These are phyloP conservation scores for Lepidocyrtoides sp. DNA, from an alignment of 2,888 invertebrate species.

Conservation along the genomic window DNA sequence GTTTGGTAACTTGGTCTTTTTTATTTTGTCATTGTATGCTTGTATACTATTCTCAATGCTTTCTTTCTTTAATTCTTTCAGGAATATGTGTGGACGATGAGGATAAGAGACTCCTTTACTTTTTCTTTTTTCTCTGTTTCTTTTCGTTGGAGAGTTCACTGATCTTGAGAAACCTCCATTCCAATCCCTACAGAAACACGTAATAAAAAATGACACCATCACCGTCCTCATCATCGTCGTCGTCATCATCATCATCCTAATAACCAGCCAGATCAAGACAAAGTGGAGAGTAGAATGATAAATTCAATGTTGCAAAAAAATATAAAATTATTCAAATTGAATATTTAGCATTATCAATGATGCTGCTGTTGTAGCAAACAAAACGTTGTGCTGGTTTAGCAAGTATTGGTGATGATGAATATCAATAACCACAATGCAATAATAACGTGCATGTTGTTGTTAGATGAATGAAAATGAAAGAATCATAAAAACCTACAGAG, in stretches of 20 bases:
- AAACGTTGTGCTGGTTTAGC: neutral
- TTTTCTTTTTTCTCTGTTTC: neutral
- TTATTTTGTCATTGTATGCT: neutral
- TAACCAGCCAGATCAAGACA: neutral
- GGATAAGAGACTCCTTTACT: neutral
- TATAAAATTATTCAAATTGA: neutral
- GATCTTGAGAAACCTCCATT: constrained; percentile 76
- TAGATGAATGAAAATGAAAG: neutral
- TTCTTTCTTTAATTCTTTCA: neutral
- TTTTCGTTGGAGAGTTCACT: constrained; percentile 63
- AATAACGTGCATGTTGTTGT: neutral
- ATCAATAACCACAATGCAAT: neutral
- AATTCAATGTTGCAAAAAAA: constrained; percentile 17
- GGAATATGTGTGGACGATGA: neutral
- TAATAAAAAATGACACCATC: constrained; percentile 22
- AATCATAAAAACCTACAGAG: neutral
- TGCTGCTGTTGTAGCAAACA: neutral
- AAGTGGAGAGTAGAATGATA: neutral
- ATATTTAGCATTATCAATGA: neutral
- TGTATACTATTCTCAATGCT: neutral
- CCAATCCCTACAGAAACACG: constrained; percentile 18
- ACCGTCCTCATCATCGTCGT: neutral
- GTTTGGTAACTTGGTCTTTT: constrained; percentile 32
- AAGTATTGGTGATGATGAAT: no score
- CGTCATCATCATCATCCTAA: no score